Conservation (phyloP, 2,888 invertebrate species). For the Cyrtodaria siliqua region DNA sequence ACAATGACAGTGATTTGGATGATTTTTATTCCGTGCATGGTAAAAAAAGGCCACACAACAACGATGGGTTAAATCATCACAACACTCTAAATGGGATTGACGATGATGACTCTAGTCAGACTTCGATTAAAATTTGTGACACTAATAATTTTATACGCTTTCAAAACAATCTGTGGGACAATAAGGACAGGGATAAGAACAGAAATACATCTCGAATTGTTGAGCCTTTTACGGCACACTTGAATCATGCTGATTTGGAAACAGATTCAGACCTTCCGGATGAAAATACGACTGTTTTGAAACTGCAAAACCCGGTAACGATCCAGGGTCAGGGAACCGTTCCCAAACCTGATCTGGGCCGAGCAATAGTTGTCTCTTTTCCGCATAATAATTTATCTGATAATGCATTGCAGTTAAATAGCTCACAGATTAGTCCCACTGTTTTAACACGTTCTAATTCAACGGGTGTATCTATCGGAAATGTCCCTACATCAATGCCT, state of each 20-base stretch:
- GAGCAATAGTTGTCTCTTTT: not conserved
- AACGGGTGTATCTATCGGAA: not conserved
- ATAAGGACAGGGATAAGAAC: not conserved
- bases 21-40: not conserved
- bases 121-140: not conserved
- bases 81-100: not conserved
- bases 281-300: slow-evolving; percentile 4
- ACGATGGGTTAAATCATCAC: not conserved
- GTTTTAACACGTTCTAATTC: not conserved
- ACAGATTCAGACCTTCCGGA: slow-evolving; percentile 12
- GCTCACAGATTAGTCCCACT: not conserved
- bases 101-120: not conserved
- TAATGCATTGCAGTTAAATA: not conserved
- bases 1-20: not conserved
- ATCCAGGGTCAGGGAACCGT: not conserved
- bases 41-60: not conserved
- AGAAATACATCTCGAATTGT: slow-evolving; percentile 2
- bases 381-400: not conserved
- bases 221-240: not conserved
- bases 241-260: slow-evolving; percentile 29
- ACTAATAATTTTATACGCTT: slow-evolving; percentile 5
- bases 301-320: slow-evolving; percentile 1
- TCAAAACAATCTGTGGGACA: slow-evolving; percentile 42
- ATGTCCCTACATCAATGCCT: not conserved
- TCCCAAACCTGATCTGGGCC: no score